These are phyloP conservation scores for Diploscapter pachys DNA, from an alignment of 1,140 invertebrate genomes.

Conservation along the genomic window DNA sequence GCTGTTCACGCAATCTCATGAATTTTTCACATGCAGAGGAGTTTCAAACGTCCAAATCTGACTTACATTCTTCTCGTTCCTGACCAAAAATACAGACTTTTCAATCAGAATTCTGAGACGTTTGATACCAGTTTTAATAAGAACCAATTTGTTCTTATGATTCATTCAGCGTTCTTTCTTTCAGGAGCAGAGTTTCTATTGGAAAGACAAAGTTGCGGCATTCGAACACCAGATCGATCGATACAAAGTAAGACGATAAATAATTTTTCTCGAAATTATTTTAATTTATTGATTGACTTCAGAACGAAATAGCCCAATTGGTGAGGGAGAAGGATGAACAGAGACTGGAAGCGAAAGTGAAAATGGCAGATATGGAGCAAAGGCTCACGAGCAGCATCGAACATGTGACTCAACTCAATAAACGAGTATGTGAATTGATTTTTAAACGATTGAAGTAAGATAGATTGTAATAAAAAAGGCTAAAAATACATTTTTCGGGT, in stretches of 20 bases:
- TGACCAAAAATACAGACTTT: too few species aligned
- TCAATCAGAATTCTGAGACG: too few species aligned
- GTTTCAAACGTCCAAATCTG: too few species aligned
- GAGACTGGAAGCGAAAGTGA: conserved; percentile 24
- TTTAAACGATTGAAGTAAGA: too few species aligned
- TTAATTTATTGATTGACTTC: conserved; percentile 1
- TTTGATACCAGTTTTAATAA: neutral
- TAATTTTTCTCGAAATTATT: neutral
- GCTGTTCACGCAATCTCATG: too few species aligned
- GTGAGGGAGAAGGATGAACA: conserved; percentile 37
- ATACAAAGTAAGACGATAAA: conserved; percentile 24
- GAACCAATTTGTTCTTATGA: too few species aligned
- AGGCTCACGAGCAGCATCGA: conserved; percentile 43
- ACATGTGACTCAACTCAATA: conserved; percentile 44
- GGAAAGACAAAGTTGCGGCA: conserved; percentile 44
- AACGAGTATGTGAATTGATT: conserved; percentile 24
- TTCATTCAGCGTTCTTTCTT: too few species aligned
- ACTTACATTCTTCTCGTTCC: too few species aligned
- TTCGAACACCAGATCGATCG: conserved; percentile 33
- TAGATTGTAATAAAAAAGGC: too few species aligned
- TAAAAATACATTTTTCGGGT: neutral
- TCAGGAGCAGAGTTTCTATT: conserved; percentile 40
- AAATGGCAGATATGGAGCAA: conserved; percentile 4
- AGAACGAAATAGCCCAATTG: conserved; percentile 10
- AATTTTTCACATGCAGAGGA: too few species aligned